A percentile compares a stretch with the other conserved stretches of the same genome.
These are phyloP conservation scores for Rhadinocentrus ornatus DNA, from an alignment of 2,797 vertebrate genomes.

Conservation along the genomic window DNA sequence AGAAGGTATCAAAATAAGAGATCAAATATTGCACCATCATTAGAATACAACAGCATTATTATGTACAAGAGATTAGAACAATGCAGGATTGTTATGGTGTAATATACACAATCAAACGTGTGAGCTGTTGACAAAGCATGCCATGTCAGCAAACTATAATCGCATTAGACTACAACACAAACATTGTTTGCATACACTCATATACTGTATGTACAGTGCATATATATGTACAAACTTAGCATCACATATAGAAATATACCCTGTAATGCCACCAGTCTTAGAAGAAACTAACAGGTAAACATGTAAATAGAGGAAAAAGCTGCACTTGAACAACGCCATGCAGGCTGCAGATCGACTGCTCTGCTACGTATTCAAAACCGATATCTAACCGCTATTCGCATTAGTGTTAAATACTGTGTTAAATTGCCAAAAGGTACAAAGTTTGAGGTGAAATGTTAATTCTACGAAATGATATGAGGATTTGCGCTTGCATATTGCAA, in stretches of 20 bases:
- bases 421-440: conserved; percentile 57
- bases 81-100: conserved; percentile 77
- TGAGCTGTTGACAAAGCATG: conserved; percentile 77
- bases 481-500: conserved; percentile 68
- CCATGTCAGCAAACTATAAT: conserved; percentile 77
- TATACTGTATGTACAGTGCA: conserved; percentile 76
- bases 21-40: conserved; percentile 87
- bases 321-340: conserved; percentile 62
- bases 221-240: conserved; percentile 71
- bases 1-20: conserved; percentile 81
- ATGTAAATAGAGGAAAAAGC: conserved; percentile 52
- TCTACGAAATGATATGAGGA: conserved; percentile 63
- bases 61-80: conserved; percentile 76
- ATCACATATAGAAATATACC: conserved; percentile 82
- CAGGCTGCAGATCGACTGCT: conserved; percentile 79
- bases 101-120: conserved; percentile 78
- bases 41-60: conserved; percentile 81
- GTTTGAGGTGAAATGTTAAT: conserved; percentile 61
- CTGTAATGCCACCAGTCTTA: conserved; percentile 81
- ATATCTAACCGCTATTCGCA: conserved; percentile 60
- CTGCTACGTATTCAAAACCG: conserved; percentile 62
- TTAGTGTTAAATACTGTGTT: conserved; percentile 71
- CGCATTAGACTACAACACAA: conserved; percentile 74
- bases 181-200: conserved; percentile 80
- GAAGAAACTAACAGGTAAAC: conserved; percentile 67